Percentiles rank a stretch among this genome's conserved stretches.
These are phyloP conservation scores for Iguana delicatissima DNA, from an alignment of 2,797 vertebrate species.

Conservation along the genomic window DNA sequence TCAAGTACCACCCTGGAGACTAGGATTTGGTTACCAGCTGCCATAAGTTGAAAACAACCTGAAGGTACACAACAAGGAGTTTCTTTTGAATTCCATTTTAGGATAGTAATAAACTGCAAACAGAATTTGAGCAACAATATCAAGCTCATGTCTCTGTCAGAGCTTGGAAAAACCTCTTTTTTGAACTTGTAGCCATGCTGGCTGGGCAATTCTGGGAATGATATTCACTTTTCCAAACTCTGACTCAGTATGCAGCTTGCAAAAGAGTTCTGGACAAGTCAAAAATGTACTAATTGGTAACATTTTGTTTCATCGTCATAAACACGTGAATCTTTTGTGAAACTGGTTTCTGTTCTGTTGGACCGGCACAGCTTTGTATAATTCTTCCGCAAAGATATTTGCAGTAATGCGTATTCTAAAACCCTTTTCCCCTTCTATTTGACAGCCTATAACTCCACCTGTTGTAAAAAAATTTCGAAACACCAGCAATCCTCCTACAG, in stretches of 20 bases:
- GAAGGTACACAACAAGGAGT: too few relatives aligned
- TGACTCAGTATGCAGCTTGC: neutral
- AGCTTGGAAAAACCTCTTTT: too few relatives aligned
- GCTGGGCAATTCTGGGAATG: too few relatives aligned
- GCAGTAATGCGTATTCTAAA: constrained; percentile 16
- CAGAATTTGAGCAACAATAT: too few relatives aligned
- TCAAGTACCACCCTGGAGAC: too few relatives aligned
- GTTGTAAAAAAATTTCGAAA: constrained; percentile 82
- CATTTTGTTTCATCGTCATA: neutral
- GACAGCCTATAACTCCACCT: constrained; percentile 83
- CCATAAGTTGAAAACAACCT: too few relatives aligned
- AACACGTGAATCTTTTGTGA: neutral
- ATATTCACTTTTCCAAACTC: too few relatives aligned
- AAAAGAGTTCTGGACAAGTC: neutral
- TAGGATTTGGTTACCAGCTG: too few relatives aligned
- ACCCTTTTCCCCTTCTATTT: constrained; percentile 53
- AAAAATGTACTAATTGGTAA: neutral
- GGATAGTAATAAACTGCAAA: too few relatives aligned
- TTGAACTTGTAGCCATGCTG: too few relatives aligned
- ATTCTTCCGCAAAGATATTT: neutral
- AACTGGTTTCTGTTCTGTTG: neutral
- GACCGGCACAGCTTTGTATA: neutral
- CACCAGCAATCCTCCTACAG: constrained; percentile 80
- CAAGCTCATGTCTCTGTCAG: too few relatives aligned
- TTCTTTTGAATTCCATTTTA: too few relatives aligned